Conservation (phyloP, 2,797 vertebrate genomes). For the Heliangelus exortis region DNA sequence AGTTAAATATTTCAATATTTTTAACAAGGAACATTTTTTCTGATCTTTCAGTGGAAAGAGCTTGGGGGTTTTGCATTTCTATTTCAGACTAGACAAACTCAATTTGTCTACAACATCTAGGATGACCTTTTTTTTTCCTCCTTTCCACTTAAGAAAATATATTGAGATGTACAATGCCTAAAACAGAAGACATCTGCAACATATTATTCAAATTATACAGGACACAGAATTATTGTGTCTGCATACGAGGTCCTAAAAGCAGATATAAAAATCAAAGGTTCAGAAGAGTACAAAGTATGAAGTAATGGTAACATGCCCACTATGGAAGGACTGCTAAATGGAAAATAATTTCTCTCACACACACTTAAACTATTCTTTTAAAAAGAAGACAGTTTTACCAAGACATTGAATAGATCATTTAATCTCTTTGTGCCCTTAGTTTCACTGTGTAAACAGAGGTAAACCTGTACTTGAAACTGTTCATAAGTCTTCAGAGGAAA, state of each 20-base stretch:
- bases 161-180: not conserved
- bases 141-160: slow-evolving; percentile 16
- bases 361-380: not conserved
- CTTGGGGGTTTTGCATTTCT: not conserved
- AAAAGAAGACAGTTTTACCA: not conserved
- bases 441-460: not conserved
- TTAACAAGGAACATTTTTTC: not conserved
- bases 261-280: not conserved
- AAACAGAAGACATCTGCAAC: slow-evolving; percentile 30
- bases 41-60: not conserved
- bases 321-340: not conserved
- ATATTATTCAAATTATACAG: not conserved
- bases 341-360: not conserved
- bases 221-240: slow-evolving; percentile 16
- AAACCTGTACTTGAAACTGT: not conserved
- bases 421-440: not conserved
- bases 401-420: not conserved
- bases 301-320: not conserved
- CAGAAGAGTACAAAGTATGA: not conserved
- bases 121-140: not conserved
- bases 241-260: slow-evolving; percentile 10
- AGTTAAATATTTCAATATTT: not conserved
- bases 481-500: not conserved
- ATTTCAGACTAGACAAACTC: slow-evolving; percentile 19
- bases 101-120: not conserved